phyloP scores from a whole-genome alignment of 1,140 invertebrate genomes.

The Trichoplusia ni region DNA sequence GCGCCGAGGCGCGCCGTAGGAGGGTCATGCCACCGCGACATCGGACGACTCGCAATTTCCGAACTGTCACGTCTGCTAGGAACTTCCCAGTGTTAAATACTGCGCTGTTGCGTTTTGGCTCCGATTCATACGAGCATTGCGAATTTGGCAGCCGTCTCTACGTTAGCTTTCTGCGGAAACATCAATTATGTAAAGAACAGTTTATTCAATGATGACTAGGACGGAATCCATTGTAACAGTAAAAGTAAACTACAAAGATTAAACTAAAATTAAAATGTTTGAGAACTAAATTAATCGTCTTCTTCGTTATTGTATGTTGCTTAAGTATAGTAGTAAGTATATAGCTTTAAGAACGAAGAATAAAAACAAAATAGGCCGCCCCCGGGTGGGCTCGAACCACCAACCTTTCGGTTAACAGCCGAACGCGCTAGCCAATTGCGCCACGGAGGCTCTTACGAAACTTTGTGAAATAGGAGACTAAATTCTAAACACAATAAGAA shows the following conservation, averaged over 20 bases:
- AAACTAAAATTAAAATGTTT: no score
- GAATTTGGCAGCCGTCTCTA: neutral
- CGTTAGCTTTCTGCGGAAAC: neutral
- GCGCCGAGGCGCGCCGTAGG: neutral
- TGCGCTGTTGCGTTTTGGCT: conserved; percentile 21
- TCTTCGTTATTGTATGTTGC: no score
- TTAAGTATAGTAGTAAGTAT: no score
- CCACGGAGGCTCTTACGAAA: conserved; percentile 85
- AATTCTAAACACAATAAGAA: neutral
- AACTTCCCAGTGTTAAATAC: conserved; percentile 33
- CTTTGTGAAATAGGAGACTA: conserved; percentile 26
- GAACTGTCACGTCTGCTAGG: conserved; percentile 42
- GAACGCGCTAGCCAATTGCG: conserved; percentile 90
- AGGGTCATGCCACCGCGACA: neutral
- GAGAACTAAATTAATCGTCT: no score
- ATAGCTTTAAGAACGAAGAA: no score
- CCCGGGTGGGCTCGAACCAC: conserved; percentile 92
- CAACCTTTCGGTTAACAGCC: conserved; percentile 93
- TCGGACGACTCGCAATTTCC: conserved; percentile 50
- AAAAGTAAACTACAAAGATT: no score
- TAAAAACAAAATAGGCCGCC: conserved; percentile 59
- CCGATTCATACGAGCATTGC: neutral
- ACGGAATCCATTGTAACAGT: no score
- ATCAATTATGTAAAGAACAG: no score
- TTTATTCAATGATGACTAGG: no score